These are phyloP conservation scores for Haliclona indistincta DNA, from an alignment of 37 sponge, comb jelly and placozoan species.

Conservation along the genomic window DNA sequence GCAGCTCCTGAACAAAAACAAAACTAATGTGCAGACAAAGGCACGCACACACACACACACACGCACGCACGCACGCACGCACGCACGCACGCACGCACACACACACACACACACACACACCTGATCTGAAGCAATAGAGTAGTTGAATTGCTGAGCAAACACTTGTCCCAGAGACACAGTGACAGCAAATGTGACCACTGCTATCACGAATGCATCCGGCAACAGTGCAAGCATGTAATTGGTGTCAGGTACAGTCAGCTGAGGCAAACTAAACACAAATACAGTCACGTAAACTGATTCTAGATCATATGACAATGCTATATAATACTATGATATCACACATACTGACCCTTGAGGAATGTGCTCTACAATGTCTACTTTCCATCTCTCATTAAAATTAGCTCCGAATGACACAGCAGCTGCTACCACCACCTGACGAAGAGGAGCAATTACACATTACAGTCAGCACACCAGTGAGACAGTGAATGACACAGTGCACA, in stretches of 20 bases:
- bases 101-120: slow-evolving; percentile 35
- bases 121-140: slow-evolving; percentile 50
- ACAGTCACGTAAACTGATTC: too few species aligned
- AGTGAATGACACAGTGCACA: not conserved
- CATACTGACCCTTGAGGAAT: not conserved
- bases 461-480: not conserved
- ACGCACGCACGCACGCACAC: slow-evolving; percentile 4
- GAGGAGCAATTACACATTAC: not conserved
- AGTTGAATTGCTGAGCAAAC: slow-evolving; percentile 61
- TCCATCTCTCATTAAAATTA: slow-evolving; percentile 10
- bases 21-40: not conserved
- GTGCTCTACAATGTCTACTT: slow-evolving; percentile 31
- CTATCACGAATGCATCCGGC: slow-evolving; percentile 64
- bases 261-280: slow-evolving; percentile 34
- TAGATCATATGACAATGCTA: too few species aligned
- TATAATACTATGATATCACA: too few species aligned
- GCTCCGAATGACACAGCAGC: slow-evolving; percentile 12
- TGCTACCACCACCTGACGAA: slow-evolving; percentile 21
- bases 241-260: slow-evolving; percentile 26
- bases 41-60: not conserved
- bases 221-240: slow-evolving; percentile 41
- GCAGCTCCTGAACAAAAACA: slow-evolving; percentile 63
- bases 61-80: not conserved
- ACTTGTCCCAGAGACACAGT: slow-evolving; percentile 68
- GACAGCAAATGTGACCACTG: slow-evolving; percentile 68